Evolutionary conservation across 1,140 invertebrate genomes (phyloP), one percentile per base, ranked within the genome.

Genomic region (Drusus annulatus): DNA sequence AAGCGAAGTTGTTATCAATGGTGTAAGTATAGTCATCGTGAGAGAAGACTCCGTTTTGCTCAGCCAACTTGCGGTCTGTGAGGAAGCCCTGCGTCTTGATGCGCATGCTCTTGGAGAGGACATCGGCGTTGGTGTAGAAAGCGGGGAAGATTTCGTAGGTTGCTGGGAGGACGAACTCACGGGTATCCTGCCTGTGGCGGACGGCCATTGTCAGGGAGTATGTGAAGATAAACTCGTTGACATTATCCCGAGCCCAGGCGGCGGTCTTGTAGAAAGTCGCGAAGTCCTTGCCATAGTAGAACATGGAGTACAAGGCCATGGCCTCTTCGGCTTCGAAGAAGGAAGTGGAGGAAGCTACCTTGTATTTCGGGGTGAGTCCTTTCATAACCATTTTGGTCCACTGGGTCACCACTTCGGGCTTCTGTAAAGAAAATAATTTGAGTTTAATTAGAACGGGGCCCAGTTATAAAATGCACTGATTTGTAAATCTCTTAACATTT

Each of bases 91-190:
- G 89, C 91, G 93, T 92, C 84, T 93, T 92, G 74, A 90, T 87
- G 65, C 89, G 86, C 74, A 91, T 88, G 21, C 23, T 50, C 19
- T 28, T 28, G 16, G 16, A 15, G 21, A 73, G 6, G 23, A 79
- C 78, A 13, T 75, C 15, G 1, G 85, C 86, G 82, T 92, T 91
- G 68, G 91, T 90, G 88, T 91, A 94, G n/a, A 87, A 87, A 83
- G 92, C 88, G 0, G 93, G 93, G 82, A 90, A 91, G 52, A 93
- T 85, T 87, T 94, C 93, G 79, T 93, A 93, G 31, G 90, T 89
- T 1, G 91, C 86, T 16, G 93, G 93, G 13, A 94, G 83, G 45
- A 91, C 88, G 36, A 93, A 84, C 56, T 90, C 91, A 3, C 87
- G 85, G 23, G 90, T 91, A 63, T 93, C 93, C 1, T 86, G 82